Evolutionary conservation across 2,888 invertebrate species (phyloP).

Genomic region (Thymelicus acteon): DNA sequence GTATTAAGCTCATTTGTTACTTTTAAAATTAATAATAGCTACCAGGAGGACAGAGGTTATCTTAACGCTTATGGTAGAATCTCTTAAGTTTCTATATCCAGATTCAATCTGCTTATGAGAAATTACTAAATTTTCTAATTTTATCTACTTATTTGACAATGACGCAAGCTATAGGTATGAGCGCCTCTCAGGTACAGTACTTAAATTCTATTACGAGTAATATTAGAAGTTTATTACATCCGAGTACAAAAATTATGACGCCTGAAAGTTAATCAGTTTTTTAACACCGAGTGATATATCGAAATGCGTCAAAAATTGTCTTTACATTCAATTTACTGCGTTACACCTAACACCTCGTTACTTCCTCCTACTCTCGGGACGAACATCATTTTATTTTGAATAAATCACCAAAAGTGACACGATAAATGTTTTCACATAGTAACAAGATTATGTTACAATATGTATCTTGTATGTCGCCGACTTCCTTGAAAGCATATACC

Average conservation of each 20-base stretch:
- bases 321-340: slow-evolving; percentile 21
- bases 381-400: background rate
- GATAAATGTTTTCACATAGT: slow-evolving; percentile 1
- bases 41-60: too few species aligned
- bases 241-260: slow-evolving; percentile 10
- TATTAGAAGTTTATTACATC: background rate
- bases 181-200: background rate
- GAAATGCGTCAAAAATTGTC: slow-evolving; percentile 25
- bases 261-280: slow-evolving; percentile 20
- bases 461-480: background rate
- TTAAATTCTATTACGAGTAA: background rate
- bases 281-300: slow-evolving; percentile 26
- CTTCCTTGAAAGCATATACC: background rate
- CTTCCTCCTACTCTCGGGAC: slow-evolving; percentile 21
- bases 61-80: too few species aligned
- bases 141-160: background rate
- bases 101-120: too few species aligned
- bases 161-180: background rate
- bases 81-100: too few species aligned
- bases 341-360: slow-evolving; percentile 17
- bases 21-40: too few species aligned
- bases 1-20: too few species aligned
- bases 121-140: background rate
- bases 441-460: slow-evolving; percentile 1
- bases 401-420: slow-evolving; percentile 20